Conservation (phyloP, 1,140 invertebrate species). For the Acromyrmex echinatior region DNA sequence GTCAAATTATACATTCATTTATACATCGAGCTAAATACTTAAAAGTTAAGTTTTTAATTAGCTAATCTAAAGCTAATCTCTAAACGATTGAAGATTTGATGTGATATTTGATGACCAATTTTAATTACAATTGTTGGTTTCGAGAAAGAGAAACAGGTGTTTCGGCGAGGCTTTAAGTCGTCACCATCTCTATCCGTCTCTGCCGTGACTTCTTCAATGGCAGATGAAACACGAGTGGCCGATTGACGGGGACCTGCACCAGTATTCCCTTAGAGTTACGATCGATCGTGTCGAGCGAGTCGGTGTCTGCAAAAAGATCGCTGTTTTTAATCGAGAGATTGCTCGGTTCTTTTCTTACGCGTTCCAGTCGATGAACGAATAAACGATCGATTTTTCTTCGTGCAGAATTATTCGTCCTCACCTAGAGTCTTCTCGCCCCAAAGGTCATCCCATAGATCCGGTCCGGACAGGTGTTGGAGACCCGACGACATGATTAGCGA, state of each 20-base stretch:
- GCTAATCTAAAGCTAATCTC: background rate
- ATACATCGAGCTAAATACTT: too few species aligned
- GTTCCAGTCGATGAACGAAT: background rate
- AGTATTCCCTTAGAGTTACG: constrained; percentile 27
- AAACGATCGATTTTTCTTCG: background rate
- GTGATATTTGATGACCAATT: background rate
- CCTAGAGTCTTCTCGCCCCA: constrained; percentile 16
- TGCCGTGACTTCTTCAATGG: constrained; percentile 17
- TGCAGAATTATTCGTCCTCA: constrained; percentile 1
- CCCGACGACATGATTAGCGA: constrained; percentile 12
- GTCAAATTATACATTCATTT: too few species aligned
- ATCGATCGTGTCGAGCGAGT: background rate
- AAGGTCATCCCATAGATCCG: background rate
- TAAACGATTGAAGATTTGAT: background rate
- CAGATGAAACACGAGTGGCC: constrained; percentile 39
- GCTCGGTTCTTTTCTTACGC: background rate
- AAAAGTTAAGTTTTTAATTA: too few species aligned
- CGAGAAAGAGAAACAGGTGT: background rate
- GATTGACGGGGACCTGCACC: constrained; percentile 46
- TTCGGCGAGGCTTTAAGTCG: background rate
- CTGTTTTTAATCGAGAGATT: background rate
- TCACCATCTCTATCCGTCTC: background rate
- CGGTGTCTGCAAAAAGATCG: constrained; percentile 21
- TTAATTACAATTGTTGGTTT: constrained; percentile 8
- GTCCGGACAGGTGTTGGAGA: background rate